Evolutionary conservation across 2,888 invertebrate species (phyloP), one percentile per base, ranked within the genome.

Genomic region (Scrobipalpa costella): DNA sequence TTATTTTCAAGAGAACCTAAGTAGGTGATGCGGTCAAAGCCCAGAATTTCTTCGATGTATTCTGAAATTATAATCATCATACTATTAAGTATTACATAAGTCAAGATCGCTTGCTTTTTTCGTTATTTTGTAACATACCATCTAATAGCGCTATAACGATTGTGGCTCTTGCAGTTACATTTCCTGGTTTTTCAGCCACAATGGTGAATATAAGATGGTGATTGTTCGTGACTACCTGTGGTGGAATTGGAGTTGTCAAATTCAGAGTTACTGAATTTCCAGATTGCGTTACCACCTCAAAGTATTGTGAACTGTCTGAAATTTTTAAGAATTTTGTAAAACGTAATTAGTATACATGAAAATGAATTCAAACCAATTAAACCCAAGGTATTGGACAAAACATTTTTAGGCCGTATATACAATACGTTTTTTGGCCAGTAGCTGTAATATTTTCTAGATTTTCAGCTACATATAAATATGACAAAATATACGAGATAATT

Each of bases 401-500:
- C 75, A 36, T 72, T 64, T 1, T 63, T 49, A 6, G 77, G 64
- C 7, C 70, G 50, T 40, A 78, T 71, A 1, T n/a, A n/a, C n/a
- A n/a, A n/a, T n/a, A 76, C 66, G 36, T 77, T 66, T 1, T 74
- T 74, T 0, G 77, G 64, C 38, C 68, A 27, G 2, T 66, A 8
- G 72, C 70, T 9, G 64, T 64, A 7, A 59, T 63, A 49, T 69
- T 71, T 27, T 71, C 72, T 11, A 67, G 63, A 38, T 69, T 72
- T 8, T 67, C 61, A 1, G 79, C 78, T 11, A n/a, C n/a, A n/a
- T n/a, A n/a, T n/a, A n/a, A 62, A 65, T 27, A 77, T 62, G 5
- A 67, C 57, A 34, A 78, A n/a, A n/a, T n/a, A 75, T 0, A 75
- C 63, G n/a, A 79, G 66, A 44, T 74, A 74, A 21, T 71, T 71